phyloP scores from a whole-genome alignment of 64 coral and sea anemone genomes.

The Platygyra sinensis region DNA sequence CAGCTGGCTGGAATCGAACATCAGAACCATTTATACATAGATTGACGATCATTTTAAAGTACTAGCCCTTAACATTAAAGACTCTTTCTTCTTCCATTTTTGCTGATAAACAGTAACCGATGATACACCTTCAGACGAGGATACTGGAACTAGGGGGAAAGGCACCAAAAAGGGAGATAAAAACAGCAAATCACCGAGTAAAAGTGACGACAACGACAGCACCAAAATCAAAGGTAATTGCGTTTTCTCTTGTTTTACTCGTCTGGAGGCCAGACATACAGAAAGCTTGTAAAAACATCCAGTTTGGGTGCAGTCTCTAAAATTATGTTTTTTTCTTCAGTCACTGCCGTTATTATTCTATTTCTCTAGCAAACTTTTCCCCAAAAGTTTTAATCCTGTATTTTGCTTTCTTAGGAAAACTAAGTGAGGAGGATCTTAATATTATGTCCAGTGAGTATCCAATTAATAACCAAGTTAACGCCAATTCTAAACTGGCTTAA shows the following conservation, averaged over 20 bases:
- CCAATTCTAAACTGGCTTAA: neutral
- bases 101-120: neutral
- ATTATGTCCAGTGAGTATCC: slow-evolving; percentile 27
- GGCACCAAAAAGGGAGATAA: neutral
- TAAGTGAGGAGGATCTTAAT: slow-evolving; percentile 29
- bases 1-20: no score
- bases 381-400: neutral
- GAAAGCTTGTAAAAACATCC: no score
- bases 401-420: slow-evolving; percentile 1
- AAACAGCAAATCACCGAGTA: neutral
- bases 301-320: no score
- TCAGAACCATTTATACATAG: no score
- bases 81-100: neutral
- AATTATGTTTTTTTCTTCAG: no score
- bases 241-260: neutral
- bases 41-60: no score
- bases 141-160: neutral
- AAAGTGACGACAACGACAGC: neutral
- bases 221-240: neutral
- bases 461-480: neutral
- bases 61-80: no score
- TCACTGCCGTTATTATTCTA: no score
- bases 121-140: neutral
- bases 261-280: no score
- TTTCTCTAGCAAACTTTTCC: no score